A percentile compares a stretch with the other conserved stretches of the same genome.
These are phyloP conservation scores for Plectrocnemia conspersa DNA, from an alignment of 1,140 invertebrate genomes.

Conservation along the genomic window DNA sequence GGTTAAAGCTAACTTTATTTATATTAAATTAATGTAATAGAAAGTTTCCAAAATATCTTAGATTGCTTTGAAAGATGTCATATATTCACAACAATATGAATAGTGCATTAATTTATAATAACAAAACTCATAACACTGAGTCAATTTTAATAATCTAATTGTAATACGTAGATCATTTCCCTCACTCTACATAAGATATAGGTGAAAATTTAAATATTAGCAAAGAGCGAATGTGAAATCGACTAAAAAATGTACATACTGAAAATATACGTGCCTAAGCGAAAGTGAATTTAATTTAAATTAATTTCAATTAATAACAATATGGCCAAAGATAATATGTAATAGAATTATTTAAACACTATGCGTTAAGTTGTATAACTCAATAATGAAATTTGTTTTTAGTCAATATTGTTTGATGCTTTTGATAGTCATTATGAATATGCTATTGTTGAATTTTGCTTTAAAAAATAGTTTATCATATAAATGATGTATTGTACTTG, in stretches of 20 bases:
- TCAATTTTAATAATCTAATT: too few species aligned
- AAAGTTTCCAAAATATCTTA: slow-evolving; percentile 4
- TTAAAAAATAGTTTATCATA: not conserved
- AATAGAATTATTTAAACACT: not conserved
- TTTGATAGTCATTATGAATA: not conserved
- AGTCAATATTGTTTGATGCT: not conserved
- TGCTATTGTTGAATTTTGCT: not conserved
- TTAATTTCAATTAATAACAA: not conserved
- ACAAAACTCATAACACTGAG: too few species aligned
- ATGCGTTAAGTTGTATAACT: not conserved
- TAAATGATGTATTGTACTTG: slow-evolving; percentile 1
- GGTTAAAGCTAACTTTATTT: not conserved
- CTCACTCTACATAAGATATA: too few species aligned
- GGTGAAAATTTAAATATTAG: too few species aligned
- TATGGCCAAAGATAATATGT: slow-evolving; percentile 16
- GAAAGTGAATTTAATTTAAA: slow-evolving; percentile 1
- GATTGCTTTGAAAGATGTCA: not conserved
- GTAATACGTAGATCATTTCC: too few species aligned
- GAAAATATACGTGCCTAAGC: not conserved
- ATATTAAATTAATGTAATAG: not conserved
- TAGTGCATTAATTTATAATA: too few species aligned
- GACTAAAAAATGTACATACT: not conserved
- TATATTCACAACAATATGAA: too few species aligned
- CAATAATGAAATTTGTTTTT: slow-evolving; percentile 1
- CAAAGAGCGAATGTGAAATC: not conserved